These are phyloP conservation scores for Hydrotaea cyrtoneurina DNA, from an alignment of 2,888 invertebrate genomes.

Conservation along the genomic window DNA sequence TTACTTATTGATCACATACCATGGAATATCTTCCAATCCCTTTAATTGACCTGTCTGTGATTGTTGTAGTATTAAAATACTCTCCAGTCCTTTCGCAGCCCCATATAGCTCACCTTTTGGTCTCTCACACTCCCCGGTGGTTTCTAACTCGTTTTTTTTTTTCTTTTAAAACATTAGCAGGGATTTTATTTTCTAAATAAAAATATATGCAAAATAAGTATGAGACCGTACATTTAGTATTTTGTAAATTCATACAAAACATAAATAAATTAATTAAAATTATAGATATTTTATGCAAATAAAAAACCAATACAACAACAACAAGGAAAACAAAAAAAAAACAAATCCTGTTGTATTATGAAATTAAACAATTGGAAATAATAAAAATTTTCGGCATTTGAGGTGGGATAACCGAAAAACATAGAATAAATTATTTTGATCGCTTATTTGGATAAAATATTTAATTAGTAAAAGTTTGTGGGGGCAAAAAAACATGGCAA, in stretches of 20 bases:
- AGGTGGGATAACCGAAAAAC: constrained; percentile 25
- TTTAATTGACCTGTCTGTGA: too few relatives aligned
- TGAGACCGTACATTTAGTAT: neutral
- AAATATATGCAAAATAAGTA: neutral
- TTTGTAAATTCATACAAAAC: constrained; percentile 14
- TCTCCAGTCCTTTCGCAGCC: too few relatives aligned
- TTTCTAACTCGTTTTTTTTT: neutral
- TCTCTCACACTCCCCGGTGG: neutral
- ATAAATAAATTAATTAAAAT: constrained; percentile 60
- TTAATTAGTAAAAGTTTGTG: constrained; percentile 58
- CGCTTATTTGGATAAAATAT: constrained; percentile 64
- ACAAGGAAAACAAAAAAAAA: too few relatives aligned
- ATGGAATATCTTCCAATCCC: too few relatives aligned
- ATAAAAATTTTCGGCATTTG: constrained; percentile 52
- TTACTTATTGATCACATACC: too few relatives aligned
- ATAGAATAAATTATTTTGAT: constrained; percentile 62
- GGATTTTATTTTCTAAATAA: neutral
- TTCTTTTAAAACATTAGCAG: neutral
- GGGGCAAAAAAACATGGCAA: constrained; percentile 30
- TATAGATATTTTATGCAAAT: constrained; percentile 63
- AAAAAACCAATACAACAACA: too few relatives aligned
- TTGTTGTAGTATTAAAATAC: too few relatives aligned
- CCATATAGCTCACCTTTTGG: too few relatives aligned
- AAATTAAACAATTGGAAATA: constrained; percentile 61
- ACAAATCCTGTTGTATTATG: constrained; percentile 21